phyloP scores from a whole-genome alignment of 2,113 vertebrate species.

The Machaerirhynchus nigripectus region DNA sequence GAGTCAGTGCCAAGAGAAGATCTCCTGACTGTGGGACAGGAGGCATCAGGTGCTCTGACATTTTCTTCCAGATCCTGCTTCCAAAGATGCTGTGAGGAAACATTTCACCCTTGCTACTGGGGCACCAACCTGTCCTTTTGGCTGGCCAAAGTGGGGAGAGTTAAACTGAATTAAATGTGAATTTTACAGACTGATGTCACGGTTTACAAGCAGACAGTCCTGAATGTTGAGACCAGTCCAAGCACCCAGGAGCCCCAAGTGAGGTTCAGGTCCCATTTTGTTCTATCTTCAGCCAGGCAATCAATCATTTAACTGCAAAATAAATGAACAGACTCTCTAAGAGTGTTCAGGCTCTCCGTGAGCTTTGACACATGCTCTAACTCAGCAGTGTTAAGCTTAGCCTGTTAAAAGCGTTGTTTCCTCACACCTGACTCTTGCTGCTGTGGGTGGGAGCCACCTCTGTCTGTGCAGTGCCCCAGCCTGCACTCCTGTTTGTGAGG shows the following conservation, averaged over 20 bases:
- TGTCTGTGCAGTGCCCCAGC: neutral
- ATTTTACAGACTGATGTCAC: neutral
- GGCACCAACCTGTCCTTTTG: neutral
- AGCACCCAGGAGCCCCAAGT: neutral
- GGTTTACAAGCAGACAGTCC: neutral
- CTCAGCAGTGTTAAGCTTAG: neutral
- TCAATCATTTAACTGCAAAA: rapidly evolving
- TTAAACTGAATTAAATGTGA: neutral
- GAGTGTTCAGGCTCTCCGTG: neutral
- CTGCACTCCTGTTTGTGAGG: neutral
- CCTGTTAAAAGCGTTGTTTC: neutral
- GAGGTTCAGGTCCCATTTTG: neutral
- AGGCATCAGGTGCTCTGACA: rapidly evolving
- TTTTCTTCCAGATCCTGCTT: neutral
- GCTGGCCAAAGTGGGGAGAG: neutral
- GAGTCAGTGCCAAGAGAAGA: neutral
- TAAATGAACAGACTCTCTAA: neutral
- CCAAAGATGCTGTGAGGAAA: neutral
- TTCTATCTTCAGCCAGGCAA: neutral
- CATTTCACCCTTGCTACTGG: neutral
- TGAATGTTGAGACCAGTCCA: neutral
- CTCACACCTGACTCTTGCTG: neutral
- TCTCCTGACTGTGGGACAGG: neutral
- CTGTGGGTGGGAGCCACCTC: neutral
- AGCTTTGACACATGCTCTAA: neutral